Evolutionary conservation across 2,113 vertebrate genomes (phyloP), one percentile per base, ranked within the genome.

Genomic region (Zingel zingel): DNA sequence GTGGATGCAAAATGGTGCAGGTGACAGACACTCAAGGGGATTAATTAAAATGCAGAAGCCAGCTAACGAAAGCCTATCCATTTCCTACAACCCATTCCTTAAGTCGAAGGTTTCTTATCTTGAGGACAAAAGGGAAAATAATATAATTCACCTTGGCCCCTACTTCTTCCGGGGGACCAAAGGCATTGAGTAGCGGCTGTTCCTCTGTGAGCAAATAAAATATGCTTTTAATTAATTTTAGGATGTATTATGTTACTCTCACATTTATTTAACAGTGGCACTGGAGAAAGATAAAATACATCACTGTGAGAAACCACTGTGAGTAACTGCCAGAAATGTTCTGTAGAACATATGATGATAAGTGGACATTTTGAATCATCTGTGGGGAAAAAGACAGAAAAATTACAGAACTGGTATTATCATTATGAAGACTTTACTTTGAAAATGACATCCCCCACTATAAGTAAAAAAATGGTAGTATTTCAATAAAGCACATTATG

Each of bases 181-280:
- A 84, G 71, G 36, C 21, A 82, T 30, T 2, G 8, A 68, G 39
- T 13, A 45, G 15, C 1, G 0, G 30, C 3, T 47, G 53, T 83
- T 59, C 6, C 18, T 54, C n/a, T 18, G 21, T 43, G 16, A 77
- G 58, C 12, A 74, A 70, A 58, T 36, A 74, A 47, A 85, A 77
- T 47, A 39, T 25, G 36, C n/a, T 86, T 87, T 83, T 74, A 79
- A 89, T 83, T 81, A 85, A 83, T 73, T 75, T 69, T 15, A 39
- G 48, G 15, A 48, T 61, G 70, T 59, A 86, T 62, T 14, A 74
- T 72, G 47, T 30, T 51, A 54, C 47, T n/a, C 36, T 14, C n/a
- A n/a, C 25, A 15, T 19, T 39, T 30, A 53, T 61, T 54, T 11
- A 82, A 68, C 19, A 51, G 51, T 47, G 3, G 18, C 66, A 43